Evolutionary conservation across 2,797 vertebrate species (phyloP).

Genomic region (Pangasius mekongensis): DNA sequence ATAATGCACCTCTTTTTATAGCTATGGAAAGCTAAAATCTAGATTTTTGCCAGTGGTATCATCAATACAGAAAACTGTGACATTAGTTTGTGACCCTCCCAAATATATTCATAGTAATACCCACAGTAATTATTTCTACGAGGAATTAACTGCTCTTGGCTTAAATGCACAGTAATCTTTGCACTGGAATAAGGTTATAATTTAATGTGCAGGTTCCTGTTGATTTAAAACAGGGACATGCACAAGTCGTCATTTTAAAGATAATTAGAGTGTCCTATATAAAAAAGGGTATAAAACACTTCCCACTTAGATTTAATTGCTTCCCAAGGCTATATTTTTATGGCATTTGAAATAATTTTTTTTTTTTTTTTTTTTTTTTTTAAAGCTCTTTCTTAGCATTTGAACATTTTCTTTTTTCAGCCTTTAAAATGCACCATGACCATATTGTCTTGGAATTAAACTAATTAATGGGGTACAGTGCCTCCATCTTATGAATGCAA

Average conservation of each 20-base stretch:
- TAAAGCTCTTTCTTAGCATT: slow-evolving; percentile 34
- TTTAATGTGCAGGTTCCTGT: slow-evolving; percentile 44
- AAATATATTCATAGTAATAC: slow-evolving; percentile 24
- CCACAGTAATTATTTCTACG: slow-evolving; percentile 30
- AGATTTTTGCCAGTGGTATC: not conserved
- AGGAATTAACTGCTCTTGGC: slow-evolving; percentile 20
- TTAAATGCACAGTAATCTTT: slow-evolving; percentile 34
- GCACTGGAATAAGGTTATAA: slow-evolving; percentile 38
- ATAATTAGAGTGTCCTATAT: slow-evolving; percentile 61
- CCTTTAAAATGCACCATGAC: slow-evolving; percentile 1
- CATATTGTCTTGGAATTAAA: not conserved
- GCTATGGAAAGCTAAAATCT: not conserved
- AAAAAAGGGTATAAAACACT: slow-evolving; percentile 59
- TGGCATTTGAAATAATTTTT: slow-evolving; percentile 40
- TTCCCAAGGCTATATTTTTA: slow-evolving; percentile 53
- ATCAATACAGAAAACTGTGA: not conserved
- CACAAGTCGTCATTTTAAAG: slow-evolving; percentile 55
- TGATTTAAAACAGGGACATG: slow-evolving; percentile 50
- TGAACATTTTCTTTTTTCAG: not conserved
- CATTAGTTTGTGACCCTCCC: slow-evolving; percentile 2
- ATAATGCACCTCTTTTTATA: not conserved
- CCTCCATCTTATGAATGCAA: not conserved
- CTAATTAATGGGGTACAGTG: not conserved
- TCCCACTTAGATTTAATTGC: slow-evolving; percentile 60
- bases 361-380: not conserved